A percentile compares a stretch with the other conserved stretches of the same genome.
Conservation (phyloP, 2,888 invertebrate species). For the Antheraea assamensis region DNA sequence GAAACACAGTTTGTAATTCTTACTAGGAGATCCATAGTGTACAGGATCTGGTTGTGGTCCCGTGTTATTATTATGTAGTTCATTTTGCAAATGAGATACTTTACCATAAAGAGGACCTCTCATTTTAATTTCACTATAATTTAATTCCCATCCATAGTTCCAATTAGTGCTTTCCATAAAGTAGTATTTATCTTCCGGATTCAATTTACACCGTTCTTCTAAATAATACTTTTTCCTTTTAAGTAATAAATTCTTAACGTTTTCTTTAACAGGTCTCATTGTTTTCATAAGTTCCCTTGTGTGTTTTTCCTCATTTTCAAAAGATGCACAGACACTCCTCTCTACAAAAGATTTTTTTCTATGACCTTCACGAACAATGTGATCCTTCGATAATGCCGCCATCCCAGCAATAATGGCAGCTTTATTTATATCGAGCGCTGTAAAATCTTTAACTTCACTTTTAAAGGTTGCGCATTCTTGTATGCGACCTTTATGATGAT, state of each 20-base stretch:
- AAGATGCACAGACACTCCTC: slow-evolving; percentile 6
- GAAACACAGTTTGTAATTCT: slow-evolving; percentile 5
- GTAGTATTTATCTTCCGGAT: slow-evolving; percentile 36
- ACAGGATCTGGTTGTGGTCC: slow-evolving; percentile 31
- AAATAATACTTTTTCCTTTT: slow-evolving; percentile 30
- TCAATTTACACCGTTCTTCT: slow-evolving; percentile 27
- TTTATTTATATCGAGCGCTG: slow-evolving; percentile 24
- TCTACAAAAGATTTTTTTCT: slow-evolving; percentile 23
- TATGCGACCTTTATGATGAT: slow-evolving; percentile 23
- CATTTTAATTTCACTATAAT: slow-evolving; percentile 29
- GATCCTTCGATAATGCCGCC: slow-evolving; percentile 23
- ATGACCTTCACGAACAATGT: slow-evolving; percentile 21
- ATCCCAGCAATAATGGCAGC: slow-evolving; percentile 26
- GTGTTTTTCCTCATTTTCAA: neutral
- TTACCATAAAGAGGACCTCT: slow-evolving; percentile 26
- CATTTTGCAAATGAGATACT: slow-evolving; percentile 21
- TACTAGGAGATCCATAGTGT: slow-evolving; percentile 26
- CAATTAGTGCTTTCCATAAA: slow-evolving; percentile 35
- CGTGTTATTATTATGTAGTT: slow-evolving; percentile 24
- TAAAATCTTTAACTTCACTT: slow-evolving; percentile 29
- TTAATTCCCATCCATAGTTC: slow-evolving; percentile 36
- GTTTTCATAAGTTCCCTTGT: neutral
- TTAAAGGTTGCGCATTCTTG: slow-evolving; percentile 25
- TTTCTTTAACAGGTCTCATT: slow-evolving; percentile 26
- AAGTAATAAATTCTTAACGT: slow-evolving; percentile 24